phyloP scores from a whole-genome alignment of 2,888 invertebrate genomes.

The Drosophila neonasuta region DNA sequence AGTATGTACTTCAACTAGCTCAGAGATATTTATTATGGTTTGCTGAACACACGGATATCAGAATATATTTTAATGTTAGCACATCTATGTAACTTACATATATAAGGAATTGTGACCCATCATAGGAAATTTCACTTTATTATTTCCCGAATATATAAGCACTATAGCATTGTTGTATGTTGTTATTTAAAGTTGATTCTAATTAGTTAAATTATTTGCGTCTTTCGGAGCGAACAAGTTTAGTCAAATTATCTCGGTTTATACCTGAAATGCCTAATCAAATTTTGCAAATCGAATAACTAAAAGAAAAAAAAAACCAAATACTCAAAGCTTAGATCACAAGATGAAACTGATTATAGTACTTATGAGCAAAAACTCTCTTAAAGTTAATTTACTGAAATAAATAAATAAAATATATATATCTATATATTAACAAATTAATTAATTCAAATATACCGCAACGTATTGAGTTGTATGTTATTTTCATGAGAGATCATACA shows the following conservation, averaged over 20 bases:
- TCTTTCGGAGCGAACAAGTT: conserved; percentile 25
- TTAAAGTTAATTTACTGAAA: conserved; percentile 44
- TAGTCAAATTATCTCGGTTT: conserved; percentile 52
- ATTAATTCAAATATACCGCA: conserved; percentile 53
- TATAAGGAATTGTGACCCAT: conserved; percentile 28
- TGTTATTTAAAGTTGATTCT: conserved; percentile 20
- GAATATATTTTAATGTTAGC: conserved; percentile 16
- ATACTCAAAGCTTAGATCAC: conserved; percentile 56
- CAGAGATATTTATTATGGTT: conserved; percentile 35
- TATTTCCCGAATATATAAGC: conserved; percentile 8
- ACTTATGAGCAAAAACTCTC: conserved; percentile 26
- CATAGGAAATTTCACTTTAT: conserved; percentile 15
- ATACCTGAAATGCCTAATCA: conserved; percentile 63
- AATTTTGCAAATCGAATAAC: conserved; percentile 53
- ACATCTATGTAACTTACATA: conserved; percentile 3
- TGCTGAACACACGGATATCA: conserved; percentile 5
- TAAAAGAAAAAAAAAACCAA: conserved; percentile 34
- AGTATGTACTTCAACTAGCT: conserved; percentile 36
- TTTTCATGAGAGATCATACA: conserved; percentile 48
- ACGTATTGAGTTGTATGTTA: conserved; percentile 66
- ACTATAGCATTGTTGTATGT: conserved; percentile 31
- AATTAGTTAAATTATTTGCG: conserved; percentile 62
- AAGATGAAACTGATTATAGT: conserved; percentile 26
- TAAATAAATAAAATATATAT: conserved; percentile 19
- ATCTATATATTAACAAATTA: conserved; percentile 39